Evolutionary conservation across 2,113 vertebrate genomes (phyloP).

Genomic region (Antigone vipio): DNA sequence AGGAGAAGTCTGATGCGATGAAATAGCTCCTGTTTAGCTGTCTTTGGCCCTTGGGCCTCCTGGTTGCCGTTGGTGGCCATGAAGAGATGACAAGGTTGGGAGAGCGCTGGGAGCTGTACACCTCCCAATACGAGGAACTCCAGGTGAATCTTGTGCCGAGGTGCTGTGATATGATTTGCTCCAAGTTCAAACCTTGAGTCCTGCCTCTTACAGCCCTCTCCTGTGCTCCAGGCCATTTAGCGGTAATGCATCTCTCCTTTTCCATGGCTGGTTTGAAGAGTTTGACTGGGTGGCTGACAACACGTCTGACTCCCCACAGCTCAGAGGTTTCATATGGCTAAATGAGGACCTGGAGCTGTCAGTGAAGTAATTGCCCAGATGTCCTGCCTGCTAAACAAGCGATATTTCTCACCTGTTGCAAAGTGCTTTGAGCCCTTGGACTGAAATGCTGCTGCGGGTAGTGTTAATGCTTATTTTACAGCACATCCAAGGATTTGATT

Average conservation of each 20-base stretch:
- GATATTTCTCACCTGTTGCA: not conserved
- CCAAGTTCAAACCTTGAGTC: not conserved
- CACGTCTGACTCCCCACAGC: not conserved
- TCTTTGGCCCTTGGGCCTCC: not conserved
- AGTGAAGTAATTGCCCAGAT: not conserved
- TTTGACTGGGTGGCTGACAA: not conserved
- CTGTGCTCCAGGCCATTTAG: not conserved
- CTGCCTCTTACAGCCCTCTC: not conserved
- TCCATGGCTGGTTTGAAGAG: not conserved
- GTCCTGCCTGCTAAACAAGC: not conserved
- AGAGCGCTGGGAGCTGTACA: not conserved
- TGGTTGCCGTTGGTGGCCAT: not conserved
- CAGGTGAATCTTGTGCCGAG: not conserved
- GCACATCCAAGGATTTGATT: not conserved
- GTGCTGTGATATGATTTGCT: not conserved
- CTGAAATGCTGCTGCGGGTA: not conserved
- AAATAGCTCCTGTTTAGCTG: not conserved
- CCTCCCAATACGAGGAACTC: not conserved
- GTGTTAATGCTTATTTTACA: not conserved
- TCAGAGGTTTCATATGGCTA: not conserved
- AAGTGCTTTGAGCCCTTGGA: not conserved
- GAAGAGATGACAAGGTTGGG: not conserved
- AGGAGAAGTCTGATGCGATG: not conserved
- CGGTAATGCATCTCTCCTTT: not conserved
- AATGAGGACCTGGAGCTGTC: not conserved